Evolutionary conservation across 2,113 vertebrate genomes (phyloP).

Genomic region (Megaceryle torquata): DNA sequence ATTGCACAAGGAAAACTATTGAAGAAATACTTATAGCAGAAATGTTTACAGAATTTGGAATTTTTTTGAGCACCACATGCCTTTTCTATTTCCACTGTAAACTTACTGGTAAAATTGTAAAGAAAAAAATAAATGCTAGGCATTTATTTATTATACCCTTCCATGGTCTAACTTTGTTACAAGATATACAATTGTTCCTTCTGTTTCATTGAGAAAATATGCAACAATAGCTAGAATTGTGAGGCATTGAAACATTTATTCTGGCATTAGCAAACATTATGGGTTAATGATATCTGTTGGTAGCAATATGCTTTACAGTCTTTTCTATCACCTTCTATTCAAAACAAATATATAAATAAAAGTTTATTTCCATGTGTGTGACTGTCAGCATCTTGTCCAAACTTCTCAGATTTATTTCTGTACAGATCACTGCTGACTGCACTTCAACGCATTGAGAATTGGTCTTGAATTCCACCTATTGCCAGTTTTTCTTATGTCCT

Average conservation of each 20-base stretch:
- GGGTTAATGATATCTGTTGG: not conserved
- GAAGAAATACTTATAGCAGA: not conserved
- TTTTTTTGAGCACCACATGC: accelerated
- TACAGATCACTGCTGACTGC: not conserved
- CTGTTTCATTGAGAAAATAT: not conserved
- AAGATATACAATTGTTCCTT: not conserved
- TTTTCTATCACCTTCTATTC: not conserved
- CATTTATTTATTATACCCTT: not conserved
- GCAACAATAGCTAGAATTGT: not conserved
- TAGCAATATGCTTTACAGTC: not conserved
- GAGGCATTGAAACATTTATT: not conserved
- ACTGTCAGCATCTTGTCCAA: not conserved
- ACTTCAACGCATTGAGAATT: not conserved
- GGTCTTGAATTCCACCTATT: not conserved
- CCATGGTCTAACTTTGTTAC: not conserved
- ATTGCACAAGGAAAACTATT: not conserved
- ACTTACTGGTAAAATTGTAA: not conserved
- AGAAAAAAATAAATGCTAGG: not conserved
- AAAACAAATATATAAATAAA: not conserved
- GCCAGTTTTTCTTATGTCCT: not conserved
- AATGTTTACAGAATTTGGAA: not conserved
- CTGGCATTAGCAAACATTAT: not conserved
- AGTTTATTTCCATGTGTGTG: not conserved
- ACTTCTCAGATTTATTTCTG: slow-evolving; percentile 2
- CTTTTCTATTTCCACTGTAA: not conserved